Percentiles rank a stretch among this genome's conserved stretches.
These are phyloP conservation scores for Pyrocephalus nanus DNA, from an alignment of 2,797 vertebrate species.

Conservation along the genomic window DNA sequence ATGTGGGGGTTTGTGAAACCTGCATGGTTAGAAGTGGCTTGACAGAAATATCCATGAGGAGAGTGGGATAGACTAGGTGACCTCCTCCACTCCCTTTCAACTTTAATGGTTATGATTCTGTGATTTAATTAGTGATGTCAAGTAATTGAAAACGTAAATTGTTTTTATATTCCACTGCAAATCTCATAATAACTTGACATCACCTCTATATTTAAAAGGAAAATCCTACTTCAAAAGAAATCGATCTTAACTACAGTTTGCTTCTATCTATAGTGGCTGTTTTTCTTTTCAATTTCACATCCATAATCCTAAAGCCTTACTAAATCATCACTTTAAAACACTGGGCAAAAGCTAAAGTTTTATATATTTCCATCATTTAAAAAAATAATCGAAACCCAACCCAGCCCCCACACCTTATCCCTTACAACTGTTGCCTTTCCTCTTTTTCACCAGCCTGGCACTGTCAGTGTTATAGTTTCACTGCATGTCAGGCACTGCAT, in stretches of 20 bases:
- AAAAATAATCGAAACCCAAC: neutral
- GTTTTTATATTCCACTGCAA: neutral
- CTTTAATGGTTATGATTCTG: neutral
- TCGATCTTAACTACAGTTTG: neutral
- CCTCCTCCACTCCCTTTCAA: neutral
- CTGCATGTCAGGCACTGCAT: rapidly evolving
- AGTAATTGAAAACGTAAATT: neutral
- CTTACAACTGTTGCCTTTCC: neutral
- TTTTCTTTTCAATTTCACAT: neutral
- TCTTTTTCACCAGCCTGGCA: neutral
- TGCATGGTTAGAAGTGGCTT: neutral
- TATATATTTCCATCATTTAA: neutral
- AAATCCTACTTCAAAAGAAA: neutral
- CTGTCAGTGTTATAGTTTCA: neutral
- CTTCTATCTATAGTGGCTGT: neutral
- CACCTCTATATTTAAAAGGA: neutral
- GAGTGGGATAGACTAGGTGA: neutral
- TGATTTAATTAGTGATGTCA: neutral
- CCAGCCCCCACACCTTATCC: neutral
- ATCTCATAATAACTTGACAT: neutral
- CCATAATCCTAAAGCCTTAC: neutral
- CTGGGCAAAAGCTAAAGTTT: neutral
- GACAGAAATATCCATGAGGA: neutral
- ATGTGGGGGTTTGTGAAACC: neutral
- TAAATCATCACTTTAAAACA: neutral